Percentiles rank a stretch among this genome's conserved stretches.
Evolutionary conservation across 2,888 invertebrate genomes (phyloP).

Genomic region (Hydropsyche betteni): DNA sequence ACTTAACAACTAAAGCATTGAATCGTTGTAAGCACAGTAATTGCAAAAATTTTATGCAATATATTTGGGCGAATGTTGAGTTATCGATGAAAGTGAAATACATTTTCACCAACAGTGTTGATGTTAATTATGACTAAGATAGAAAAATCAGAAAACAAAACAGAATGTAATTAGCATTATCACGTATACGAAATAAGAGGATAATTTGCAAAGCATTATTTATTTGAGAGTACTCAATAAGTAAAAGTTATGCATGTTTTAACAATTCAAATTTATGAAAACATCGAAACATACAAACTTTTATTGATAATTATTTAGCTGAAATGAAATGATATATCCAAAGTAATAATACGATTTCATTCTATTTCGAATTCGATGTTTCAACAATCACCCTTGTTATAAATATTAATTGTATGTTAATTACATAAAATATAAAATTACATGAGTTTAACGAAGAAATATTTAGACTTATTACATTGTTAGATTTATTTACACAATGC

Average conservation of each 20-base stretch:
- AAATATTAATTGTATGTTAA: background rate
- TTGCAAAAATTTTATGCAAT: background rate
- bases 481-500: background rate
- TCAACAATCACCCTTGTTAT: constrained; percentile 39
- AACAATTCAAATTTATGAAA: background rate
- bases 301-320: background rate
- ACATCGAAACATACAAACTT: background rate
- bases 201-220: background rate
- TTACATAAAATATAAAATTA: background rate
- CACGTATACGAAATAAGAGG: background rate
- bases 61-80: constrained; percentile 35
- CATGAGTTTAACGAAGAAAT: background rate
- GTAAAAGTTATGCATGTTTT: too few species aligned
- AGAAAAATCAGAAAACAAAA: constrained; percentile 34
- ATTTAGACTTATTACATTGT: background rate
- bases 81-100: constrained; percentile 17
- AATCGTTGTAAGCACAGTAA: background rate
- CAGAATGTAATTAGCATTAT: constrained; percentile 8
- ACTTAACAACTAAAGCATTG: background rate
- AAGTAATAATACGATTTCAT: background rate
- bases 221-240: too few species aligned
- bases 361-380: constrained; percentile 37
- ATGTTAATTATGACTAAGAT: constrained; percentile 18
- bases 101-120: constrained; percentile 33
- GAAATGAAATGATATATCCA: background rate